phyloP scores from a whole-genome alignment of 1,140 invertebrate species.

The Himalopsyche phryganea region DNA sequence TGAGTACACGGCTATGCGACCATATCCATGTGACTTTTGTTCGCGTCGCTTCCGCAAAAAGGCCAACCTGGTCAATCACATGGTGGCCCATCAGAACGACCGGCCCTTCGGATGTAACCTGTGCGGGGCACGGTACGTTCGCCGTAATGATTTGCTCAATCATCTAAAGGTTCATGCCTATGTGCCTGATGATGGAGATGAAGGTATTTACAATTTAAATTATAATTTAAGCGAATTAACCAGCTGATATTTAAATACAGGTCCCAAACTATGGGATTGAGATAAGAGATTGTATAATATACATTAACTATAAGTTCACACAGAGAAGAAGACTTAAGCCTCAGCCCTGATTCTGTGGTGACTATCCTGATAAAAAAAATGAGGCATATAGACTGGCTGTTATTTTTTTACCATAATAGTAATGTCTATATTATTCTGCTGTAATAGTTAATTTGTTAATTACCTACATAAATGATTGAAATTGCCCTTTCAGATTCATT shows the following conservation, averaged over 20 bases:
- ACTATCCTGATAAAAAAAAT: no score
- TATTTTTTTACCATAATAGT: no score
- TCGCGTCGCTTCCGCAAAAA: conserved; percentile 78
- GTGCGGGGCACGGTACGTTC: conserved; percentile 71
- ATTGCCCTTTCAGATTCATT: conserved; percentile 7
- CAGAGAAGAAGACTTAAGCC: no score
- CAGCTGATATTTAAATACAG: no score
- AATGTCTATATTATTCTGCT: no score
- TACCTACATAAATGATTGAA: no score
- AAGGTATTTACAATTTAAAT: conserved; percentile 42
- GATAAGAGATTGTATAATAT: background rate
- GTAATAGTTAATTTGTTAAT: no score
- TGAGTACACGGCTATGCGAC: conserved; percentile 73
- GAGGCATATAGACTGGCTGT: no score
- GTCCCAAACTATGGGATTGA: no score
- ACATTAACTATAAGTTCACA: no score
- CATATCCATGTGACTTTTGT: conserved; percentile 82
- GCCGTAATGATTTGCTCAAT: conserved; percentile 74
- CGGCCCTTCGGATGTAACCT: conserved; percentile 73
- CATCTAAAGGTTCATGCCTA: conserved; percentile 78
- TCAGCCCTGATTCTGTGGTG: no score
- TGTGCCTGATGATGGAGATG: conserved; percentile 60
- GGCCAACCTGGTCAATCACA: conserved; percentile 77
- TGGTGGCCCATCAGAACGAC: conserved; percentile 78
- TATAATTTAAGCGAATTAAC: no score